Conservation (phyloP, 2,113 vertebrate species). For the Mixornis gularis region DNA sequence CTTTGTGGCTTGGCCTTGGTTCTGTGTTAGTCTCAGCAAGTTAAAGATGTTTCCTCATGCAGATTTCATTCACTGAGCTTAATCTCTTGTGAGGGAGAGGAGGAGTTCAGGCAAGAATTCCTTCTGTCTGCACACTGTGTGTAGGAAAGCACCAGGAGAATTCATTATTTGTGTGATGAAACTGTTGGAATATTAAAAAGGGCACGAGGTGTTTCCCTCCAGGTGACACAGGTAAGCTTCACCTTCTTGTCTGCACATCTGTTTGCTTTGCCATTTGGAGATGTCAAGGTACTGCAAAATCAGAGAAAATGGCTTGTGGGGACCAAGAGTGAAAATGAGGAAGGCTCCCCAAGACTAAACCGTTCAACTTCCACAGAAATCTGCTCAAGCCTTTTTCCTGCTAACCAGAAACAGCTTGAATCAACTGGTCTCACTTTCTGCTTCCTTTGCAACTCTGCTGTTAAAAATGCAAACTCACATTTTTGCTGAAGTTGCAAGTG, state of each 20-base stretch:
- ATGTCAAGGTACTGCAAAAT: background rate
- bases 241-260: background rate
- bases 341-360: background rate
- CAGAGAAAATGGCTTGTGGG: background rate
- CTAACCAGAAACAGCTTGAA: background rate
- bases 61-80: background rate
- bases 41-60: background rate
- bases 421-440: background rate
- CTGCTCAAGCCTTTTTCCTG: background rate
- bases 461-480: background rate
- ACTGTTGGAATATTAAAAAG: background rate
- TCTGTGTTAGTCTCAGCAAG: conserved; percentile 15
- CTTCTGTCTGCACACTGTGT: background rate
- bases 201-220: background rate
- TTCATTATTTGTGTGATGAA: background rate
- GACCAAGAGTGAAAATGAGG: background rate
- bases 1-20: conserved; percentile 25
- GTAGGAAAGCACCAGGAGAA: background rate
- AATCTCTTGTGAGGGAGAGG: background rate
- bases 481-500: conserved; percentile 42
- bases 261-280: background rate
- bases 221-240: background rate
- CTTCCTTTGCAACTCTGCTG: conserved; percentile 21
- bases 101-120: background rate
- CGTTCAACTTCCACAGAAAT: background rate